Percentiles rank a stretch among this genome's conserved stretches.
These are phyloP conservation scores for Ophiothrix spiculata DNA, from an alignment of 35 echinoderm and acorn worm genomes.

Conservation along the genomic window DNA sequence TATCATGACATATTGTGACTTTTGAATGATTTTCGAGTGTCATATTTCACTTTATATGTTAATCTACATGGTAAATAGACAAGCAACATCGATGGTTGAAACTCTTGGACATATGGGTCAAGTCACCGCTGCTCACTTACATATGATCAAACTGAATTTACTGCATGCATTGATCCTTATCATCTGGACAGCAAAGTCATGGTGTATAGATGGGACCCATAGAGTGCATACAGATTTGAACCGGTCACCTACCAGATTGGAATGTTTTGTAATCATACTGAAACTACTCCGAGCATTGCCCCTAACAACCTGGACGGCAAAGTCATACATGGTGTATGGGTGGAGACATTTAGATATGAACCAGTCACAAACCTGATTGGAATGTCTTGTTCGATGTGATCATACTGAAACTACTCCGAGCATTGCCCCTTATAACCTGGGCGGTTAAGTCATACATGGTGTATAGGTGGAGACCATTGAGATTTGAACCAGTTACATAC, in stretches of 20 bases:
- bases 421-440: background rate
- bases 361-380: constrained; percentile 5
- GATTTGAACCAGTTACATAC: too few relatives aligned
- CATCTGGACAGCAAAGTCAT: too few relatives aligned
- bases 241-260: constrained; percentile 9
- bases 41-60: too few relatives aligned
- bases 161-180: too few relatives aligned
- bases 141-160: background rate
- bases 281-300: background rate
- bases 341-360: constrained; percentile 1
- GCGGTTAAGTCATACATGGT: constrained; percentile 17
- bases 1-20: too few relatives aligned
- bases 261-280: constrained; percentile 25
- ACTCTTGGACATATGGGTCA: too few relatives aligned
- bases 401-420: background rate
- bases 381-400: constrained; percentile 13
- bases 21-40: too few relatives aligned
- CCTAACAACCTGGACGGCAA: background rate
- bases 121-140: too few relatives aligned
- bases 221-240: background rate
- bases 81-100: too few relatives aligned
- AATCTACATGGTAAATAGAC: too few relatives aligned
- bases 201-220: too few relatives aligned
- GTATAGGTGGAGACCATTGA: background rate
- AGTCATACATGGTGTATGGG: constrained; percentile 23